Base-by-base conservation (phyloP, 2,797 vertebrate genomes). In the Sardinella longiceps region DNA sequence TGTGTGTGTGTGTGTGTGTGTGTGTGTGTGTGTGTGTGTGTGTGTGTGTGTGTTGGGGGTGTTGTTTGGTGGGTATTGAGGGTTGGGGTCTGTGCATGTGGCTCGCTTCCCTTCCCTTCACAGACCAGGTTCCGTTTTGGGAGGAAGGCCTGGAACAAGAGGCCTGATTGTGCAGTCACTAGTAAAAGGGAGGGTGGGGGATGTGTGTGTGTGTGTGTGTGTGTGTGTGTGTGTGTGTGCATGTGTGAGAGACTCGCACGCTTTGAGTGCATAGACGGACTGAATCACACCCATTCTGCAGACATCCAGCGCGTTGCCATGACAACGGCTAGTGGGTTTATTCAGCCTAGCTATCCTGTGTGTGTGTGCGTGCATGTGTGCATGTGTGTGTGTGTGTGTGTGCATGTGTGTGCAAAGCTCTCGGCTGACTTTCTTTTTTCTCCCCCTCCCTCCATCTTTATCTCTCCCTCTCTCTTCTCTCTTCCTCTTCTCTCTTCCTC, bases 271-370 rank as follows among this genome's bases (percentile, higher is more conserved):
- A 89, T 90, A 90, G 88, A 92, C 87, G 89, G 91, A 89, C 90
- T 92, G 92, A 94, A 90, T 95, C 92, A 91, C 92, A 91, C 93
- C 93, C 91, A 93, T 94, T 94, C 92, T 93, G 92, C 93, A 91
- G 94, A 93, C 89, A 90, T 86, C 70, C 82, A 88, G 87, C 12
- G 89, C 66, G 91, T 95, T 93, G 89, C 94, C 94, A 95, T 95
- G 92, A 94, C 91, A 95, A 96, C 94, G 77, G 80, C 85, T 84
- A 89, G 86, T 88, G 85, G 92, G 91, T 93, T 93, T 91, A 93
- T 91, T 90, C 90, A 89, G 90, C 89, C 89, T 85, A 85, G 87
- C 86, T 84, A 85, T 25, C 87, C 25, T 83, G 88, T 89, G 63
- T 48, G 25, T 48, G 51, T 30, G 30, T 18, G 30, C 33, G 63